Base-by-base conservation (phyloP, 1,140 invertebrate genomes). In the Bilobella aurantiaca region DNA sequence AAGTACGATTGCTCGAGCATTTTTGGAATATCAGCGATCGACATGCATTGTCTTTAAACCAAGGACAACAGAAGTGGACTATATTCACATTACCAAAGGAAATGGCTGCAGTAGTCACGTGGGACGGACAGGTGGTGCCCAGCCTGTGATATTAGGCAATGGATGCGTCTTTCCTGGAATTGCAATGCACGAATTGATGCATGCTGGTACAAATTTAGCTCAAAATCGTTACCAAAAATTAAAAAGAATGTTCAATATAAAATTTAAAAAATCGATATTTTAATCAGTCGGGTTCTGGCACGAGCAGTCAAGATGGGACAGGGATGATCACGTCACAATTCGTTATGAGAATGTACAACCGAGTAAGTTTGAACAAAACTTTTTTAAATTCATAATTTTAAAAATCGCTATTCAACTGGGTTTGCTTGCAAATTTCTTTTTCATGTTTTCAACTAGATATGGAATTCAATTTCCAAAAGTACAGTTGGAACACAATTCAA, bases 221-320 rank as follows among this genome's bases (percentile, higher is more conserved):
- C n/a, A n/a, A n/a, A n/a, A n/a, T n/a, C n/a, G n/a, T n/a, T n/a
- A n/a, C n/a, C n/a, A n/a, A n/a, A n/a, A n/a, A n/a, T n/a, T n/a
- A n/a, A n/a, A n/a, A n/a, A n/a, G n/a, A n/a, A n/a, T n/a, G n/a
- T n/a, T n/a, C n/a, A n/a, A n/a, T n/a, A n/a, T n/a, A n/a, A n/a
- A n/a, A n/a, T n/a, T n/a, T n/a, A n/a, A n/a, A n/a, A n/a, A n/a
- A n/a, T n/a, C n/a, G n/a, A n/a, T n/a, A n/a, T n/a, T n/a, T n/a
- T n/a, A n/a, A n/a, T n/a, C n/a, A n/a, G n/a, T 88, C 23, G 91
- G 91, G 0, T 93, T 93, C 76, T 81, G 88, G 74, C 91, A 95
- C 75, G 90, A 93, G 74, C 91, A 93, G 74, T 91, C 86, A 70
- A 81, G 90, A 28, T 81, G 78, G 29, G 91, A 93, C 69, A 78